Evolutionary conservation across 2,888 invertebrate species (phyloP), one percentile per base, ranked within the genome.

Genomic region (Carcina quercana): DNA sequence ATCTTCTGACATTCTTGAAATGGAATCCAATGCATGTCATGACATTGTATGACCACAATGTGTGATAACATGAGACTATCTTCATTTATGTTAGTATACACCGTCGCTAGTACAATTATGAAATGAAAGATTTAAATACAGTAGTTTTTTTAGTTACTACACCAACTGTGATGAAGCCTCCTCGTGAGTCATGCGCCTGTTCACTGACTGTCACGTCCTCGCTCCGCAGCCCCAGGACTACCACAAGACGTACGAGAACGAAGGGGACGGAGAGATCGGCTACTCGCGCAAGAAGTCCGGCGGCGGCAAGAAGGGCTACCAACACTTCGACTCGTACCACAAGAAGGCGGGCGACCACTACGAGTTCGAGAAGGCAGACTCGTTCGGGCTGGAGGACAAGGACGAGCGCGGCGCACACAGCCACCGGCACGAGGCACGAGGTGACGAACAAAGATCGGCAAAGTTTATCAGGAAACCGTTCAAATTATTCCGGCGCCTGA

Each of bases 311-410:
- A 88, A 89, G 45, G 91, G 91, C 0, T 91, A 91, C 75, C 89
- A 91, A 61, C 88, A 88, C 48, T 88, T 87, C 52, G 91, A 91
- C 68, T 88, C 89, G 30, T 91, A 76, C 71, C 90, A 91, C 70
- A 91, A 91, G 64, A 90, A 89, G 59, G 89, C 88, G 20, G 90
- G 90, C 0, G 91, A 91, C 64, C 86, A 89, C 54, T 91, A 89
- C 63, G 91, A 89, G 44, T 89, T 88, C 48, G 90, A 91, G 59
- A 86, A 88, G 53, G 87, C 90, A 53, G 87, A 88, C 25, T 87
- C 89, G 29, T 91, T 76, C 53, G 91, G 91, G 1, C 79, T 82
- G 25, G 86, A 86, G 10, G 70, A 82, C 10, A 83, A 72, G 14
- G 75, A 62, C 2, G 85, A 86, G 20, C 79, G 78, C 34, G 86